Evolutionary conservation across 1,140 invertebrate genomes (phyloP).

Genomic region (Trichonephila clavipes): DNA sequence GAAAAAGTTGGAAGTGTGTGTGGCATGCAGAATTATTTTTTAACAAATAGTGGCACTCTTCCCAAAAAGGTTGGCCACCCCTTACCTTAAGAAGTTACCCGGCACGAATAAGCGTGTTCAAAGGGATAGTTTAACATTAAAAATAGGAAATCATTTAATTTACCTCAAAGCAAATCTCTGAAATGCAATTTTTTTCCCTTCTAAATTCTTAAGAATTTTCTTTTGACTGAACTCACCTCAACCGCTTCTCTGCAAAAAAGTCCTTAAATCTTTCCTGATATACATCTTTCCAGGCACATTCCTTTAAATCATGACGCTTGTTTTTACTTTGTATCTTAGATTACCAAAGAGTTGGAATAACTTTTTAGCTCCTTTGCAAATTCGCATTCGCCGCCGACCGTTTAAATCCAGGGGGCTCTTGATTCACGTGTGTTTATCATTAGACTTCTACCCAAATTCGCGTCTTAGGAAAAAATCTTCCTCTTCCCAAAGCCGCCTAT

Average conservation of each 20-base stretch:
- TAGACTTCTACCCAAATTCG: conserved; percentile 16
- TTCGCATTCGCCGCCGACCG: background rate
- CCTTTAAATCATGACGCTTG: conserved; percentile 16
- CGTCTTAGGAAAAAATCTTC: background rate
- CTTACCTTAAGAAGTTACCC: no score
- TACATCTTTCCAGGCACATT: background rate
- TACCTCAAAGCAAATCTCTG: no score
- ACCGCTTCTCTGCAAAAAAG: background rate
- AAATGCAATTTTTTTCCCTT: background rate
- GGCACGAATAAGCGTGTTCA: no score
- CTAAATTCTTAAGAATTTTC: no score
- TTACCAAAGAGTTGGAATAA: background rate
- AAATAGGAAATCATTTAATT: no score
- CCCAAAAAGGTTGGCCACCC: no score
- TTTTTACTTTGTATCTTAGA: conserved; percentile 19
- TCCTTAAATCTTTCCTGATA: background rate
- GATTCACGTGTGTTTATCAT: conserved; percentile 49
- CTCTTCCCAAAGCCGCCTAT: conserved; percentile 29
- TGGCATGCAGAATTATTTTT: no score
- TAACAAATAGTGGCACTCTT: no score
- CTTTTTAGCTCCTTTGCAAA: background rate
- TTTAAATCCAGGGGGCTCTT: conserved; percentile 2
- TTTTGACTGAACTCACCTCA: background rate
- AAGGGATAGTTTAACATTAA: no score
- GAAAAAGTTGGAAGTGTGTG: no score